phyloP scores from a whole-genome alignment of 2,113 vertebrate species.

The Piaya cayana region DNA sequence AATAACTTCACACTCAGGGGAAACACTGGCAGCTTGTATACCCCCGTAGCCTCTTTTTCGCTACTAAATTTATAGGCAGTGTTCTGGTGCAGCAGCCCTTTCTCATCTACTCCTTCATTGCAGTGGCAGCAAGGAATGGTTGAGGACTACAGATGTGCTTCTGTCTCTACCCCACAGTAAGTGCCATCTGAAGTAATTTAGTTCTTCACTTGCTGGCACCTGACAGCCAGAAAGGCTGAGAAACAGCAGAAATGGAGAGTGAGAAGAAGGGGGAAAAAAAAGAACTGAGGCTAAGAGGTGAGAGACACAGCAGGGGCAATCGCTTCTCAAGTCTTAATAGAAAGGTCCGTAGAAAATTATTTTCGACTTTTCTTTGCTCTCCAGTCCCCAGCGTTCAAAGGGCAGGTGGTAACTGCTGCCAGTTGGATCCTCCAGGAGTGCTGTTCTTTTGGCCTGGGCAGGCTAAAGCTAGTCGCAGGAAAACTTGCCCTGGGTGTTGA shows the following conservation, averaged over 20 bases:
- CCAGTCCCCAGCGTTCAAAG: not conserved
- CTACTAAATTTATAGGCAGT: not conserved
- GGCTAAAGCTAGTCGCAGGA: not conserved
- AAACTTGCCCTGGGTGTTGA: constrained; percentile 14
- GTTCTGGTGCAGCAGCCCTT: not conserved
- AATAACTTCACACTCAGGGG: not conserved
- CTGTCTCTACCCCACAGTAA: not conserved
- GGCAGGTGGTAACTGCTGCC: not conserved
- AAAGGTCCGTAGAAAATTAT: not conserved
- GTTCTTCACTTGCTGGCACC: not conserved
- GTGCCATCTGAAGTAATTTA: not conserved
- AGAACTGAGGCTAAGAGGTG: not conserved
- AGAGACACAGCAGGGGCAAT: not conserved
- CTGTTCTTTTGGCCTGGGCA: not conserved
- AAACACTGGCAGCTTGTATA: not conserved
- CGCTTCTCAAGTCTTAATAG: not conserved
- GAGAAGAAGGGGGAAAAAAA: not conserved
- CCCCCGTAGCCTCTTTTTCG: not conserved
- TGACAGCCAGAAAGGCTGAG: not conserved
- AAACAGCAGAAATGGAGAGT: not conserved
- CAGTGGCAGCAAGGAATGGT: not conserved
- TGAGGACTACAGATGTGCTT: not conserved
- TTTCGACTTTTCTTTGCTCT: not conserved
- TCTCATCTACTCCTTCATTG: not conserved
- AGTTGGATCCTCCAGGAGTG: not conserved